Percentiles rank a stretch among this genome's conserved stretches.
Conservation (phyloP, 2,113 vertebrate genomes). For the Aviceda subcristata region DNA sequence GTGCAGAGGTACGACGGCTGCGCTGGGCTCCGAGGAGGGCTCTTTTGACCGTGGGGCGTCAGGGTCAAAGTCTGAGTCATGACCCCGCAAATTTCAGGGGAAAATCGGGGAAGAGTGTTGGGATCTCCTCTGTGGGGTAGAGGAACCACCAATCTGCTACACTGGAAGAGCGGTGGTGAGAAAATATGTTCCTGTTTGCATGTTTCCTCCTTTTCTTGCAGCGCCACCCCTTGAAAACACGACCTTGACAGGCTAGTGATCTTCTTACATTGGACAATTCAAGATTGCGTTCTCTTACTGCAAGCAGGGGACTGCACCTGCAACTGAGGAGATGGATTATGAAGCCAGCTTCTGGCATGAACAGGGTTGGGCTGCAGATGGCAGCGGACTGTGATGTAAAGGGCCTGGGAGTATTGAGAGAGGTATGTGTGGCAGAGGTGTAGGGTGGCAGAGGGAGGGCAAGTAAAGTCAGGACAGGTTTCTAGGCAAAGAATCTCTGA, state of each 20-base stretch:
- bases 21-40: neutral
- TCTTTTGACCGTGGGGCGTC: no score
- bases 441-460: neutral
- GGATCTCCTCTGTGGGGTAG: neutral
- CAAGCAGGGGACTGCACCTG: neutral
- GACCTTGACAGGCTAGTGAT: neutral
- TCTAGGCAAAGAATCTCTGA: neutral
- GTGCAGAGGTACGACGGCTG: neutral
- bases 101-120: neutral
- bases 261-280: accelerated
- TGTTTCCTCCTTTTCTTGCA: neutral
- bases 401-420: neutral
- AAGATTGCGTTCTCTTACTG: neutral
- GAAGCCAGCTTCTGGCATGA: neutral
- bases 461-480: neutral
- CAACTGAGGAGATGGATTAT: no score
- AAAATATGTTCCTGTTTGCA: neutral
- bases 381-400: neutral
- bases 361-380: neutral
- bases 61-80: neutral
- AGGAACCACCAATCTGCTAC: neutral
- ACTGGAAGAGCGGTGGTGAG: neutral
- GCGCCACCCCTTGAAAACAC: neutral
- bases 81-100: neutral
- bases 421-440: neutral